Evolutionary conservation across 2,113 vertebrate species (phyloP).

Genomic region (Eupsittula cactorum): DNA sequence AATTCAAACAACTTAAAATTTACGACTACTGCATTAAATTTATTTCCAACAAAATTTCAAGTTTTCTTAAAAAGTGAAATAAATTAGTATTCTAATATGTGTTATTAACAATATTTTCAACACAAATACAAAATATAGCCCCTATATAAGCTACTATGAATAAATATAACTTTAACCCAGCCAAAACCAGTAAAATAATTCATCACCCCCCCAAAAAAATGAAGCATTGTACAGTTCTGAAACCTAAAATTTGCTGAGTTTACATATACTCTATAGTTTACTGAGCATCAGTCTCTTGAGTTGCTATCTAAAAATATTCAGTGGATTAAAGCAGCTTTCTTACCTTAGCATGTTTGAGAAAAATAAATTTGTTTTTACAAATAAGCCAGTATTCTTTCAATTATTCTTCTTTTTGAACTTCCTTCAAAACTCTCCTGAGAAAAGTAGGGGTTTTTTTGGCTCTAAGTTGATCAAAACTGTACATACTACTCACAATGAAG

Average conservation of each 20-base stretch:
- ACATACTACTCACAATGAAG: neutral
- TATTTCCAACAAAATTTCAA: neutral
- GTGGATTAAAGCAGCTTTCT: neutral
- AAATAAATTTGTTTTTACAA: neutral
- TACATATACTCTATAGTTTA: neutral
- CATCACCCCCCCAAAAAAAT: rapidly evolving
- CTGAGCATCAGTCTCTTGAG: neutral
- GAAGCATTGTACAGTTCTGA: rapidly evolving
- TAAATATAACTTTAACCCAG: neutral
- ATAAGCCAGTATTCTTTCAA: neutral
- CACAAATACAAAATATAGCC: neutral
- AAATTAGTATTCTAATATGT: neutral
- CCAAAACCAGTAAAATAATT: neutral
- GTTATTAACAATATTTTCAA: neutral
- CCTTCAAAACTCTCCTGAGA: neutral
- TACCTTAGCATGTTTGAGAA: neutral
- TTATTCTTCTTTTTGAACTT: neutral
- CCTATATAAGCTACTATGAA: neutral
- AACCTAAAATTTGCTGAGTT: neutral
- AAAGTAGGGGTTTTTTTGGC: neutral
- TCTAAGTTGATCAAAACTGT: neutral
- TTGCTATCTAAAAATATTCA: neutral
- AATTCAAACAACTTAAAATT: neutral
- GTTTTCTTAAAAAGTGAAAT: neutral
- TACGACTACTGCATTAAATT: neutral